Conservation (phyloP, 2,113 vertebrate genomes). For the Drymodes brunneopygia region DNA sequence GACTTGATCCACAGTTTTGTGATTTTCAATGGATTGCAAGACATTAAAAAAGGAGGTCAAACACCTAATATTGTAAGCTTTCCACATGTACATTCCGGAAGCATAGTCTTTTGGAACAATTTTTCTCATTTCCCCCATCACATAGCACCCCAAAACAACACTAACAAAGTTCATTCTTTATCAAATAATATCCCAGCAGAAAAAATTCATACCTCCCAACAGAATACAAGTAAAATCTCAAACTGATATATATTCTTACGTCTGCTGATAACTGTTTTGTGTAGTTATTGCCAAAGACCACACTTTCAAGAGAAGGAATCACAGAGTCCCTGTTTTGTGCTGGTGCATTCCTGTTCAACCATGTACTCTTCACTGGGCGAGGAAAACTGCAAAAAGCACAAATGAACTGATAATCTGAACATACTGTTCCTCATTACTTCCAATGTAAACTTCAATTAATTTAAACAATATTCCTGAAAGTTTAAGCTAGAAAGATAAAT, state of each 20-base stretch:
- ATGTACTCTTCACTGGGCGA: conserved; percentile 91
- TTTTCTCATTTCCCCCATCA: neutral
- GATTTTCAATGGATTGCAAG: neutral
- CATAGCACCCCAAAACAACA: neutral
- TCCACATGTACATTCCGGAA: neutral
- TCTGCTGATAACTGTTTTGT: conserved; percentile 92
- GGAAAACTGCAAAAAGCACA: conserved; percentile 82
- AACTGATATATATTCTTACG: conserved; percentile 75
- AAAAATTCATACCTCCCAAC: neutral
- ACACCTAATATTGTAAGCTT: neutral
- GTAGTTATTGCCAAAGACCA: conserved; percentile 93
- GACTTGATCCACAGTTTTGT: neutral
- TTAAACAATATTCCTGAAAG: neutral
- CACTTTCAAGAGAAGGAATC: conserved; percentile 91
- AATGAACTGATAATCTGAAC: neutral
- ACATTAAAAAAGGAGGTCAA: neutral
- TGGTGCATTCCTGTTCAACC: conserved; percentile 95
- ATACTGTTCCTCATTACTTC: neutral
- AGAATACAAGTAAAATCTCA: neutral
- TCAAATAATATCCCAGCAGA: neutral
- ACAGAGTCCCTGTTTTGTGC: conserved; percentile 90
- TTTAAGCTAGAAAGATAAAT: neutral
- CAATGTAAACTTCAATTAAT: neutral
- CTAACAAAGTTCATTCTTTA: neutral
- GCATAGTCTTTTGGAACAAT: neutral